phyloP scores from a whole-genome alignment of 2,797 vertebrate genomes.

The Cirrhinus molitorella region DNA sequence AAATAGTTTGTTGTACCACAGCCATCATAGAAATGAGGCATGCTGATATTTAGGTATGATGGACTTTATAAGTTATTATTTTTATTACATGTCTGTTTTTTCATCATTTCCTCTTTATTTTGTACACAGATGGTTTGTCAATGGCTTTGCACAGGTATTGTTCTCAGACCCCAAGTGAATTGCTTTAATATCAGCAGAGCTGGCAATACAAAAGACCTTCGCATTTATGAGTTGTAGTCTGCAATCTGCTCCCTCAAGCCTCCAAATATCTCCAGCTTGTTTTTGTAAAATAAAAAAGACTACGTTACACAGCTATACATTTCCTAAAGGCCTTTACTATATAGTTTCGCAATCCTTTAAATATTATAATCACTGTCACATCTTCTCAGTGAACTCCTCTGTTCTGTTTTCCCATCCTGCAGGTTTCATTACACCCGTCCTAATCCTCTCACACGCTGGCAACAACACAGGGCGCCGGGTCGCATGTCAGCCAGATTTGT shows the following conservation, averaged over 20 bases:
- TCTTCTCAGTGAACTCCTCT: slow-evolving; percentile 4
- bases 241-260: slow-evolving; percentile 16
- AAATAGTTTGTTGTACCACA: no score
- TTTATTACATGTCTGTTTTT: slow-evolving; percentile 41
- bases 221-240: slow-evolving; percentile 5
- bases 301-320: not conserved
- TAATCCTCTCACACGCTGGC: slow-evolving; percentile 89
- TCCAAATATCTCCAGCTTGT: slow-evolving; percentile 15
- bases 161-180: slow-evolving; percentile 45
- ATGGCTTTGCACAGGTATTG: slow-evolving; percentile 42
- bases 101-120: slow-evolving; percentile 29
- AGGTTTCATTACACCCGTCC: slow-evolving; percentile 80
- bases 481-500: slow-evolving; percentile 93
- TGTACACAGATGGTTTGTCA: slow-evolving; percentile 28
- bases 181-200: slow-evolving; percentile 50
- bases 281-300: not conserved
- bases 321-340: not conserved
- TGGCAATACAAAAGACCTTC: slow-evolving; percentile 20
- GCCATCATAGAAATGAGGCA: not conserved
- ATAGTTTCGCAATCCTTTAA: not conserved
- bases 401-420: slow-evolving; percentile 64
- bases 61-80: slow-evolving; percentile 22
- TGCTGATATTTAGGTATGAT: slow-evolving; percentile 35
- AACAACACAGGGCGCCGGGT: slow-evolving; percentile 87
- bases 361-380: not conserved